A percentile compares a stretch with the other conserved stretches of the same genome.
phyloP scores from a whole-genome alignment of 2,888 invertebrate species.

The Himalopsyche japonica region DNA sequence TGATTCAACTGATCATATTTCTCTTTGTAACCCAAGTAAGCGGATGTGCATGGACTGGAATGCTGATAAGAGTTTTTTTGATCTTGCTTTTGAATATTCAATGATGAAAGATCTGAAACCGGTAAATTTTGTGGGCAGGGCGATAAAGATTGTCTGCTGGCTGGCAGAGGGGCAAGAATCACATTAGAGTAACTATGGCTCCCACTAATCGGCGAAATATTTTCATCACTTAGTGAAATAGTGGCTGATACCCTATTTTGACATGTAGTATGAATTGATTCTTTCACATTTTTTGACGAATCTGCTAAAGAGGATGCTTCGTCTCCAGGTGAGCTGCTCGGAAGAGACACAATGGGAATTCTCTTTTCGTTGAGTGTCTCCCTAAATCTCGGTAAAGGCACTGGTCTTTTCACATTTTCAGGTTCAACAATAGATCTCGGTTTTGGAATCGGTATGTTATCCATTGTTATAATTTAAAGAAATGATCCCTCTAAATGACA shows the following conservation, averaged over 20 bases:
- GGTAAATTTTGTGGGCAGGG: not conserved
- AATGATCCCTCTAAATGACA: not conserved
- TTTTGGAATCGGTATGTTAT: constrained; percentile 55
- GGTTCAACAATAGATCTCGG: constrained; percentile 47
- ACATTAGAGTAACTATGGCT: not conserved
- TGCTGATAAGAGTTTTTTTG: not conserved
- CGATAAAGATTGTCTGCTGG: constrained; percentile 24
- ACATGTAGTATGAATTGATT: not conserved
- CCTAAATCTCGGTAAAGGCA: constrained; percentile 59
- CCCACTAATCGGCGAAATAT: not conserved
- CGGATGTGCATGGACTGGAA: not conserved
- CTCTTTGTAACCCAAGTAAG: not conserved
- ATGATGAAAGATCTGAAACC: not conserved
- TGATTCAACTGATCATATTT: not conserved
- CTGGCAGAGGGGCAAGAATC: constrained; percentile 48
- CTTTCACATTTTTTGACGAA: not conserved
- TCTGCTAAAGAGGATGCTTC: not conserved
- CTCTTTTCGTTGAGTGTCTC: not conserved
- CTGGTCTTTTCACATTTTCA: constrained; percentile 53
- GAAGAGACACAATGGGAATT: not conserved
- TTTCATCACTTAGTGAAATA: not conserved
- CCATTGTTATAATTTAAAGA: constrained; percentile 45
- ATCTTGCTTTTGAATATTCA: constrained; percentile 49
- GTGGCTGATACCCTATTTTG: not conserved
- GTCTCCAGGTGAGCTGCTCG: not conserved